phyloP scores from a whole-genome alignment of 2,888 invertebrate species.

The Glyphotaelius pellucidus region DNA sequence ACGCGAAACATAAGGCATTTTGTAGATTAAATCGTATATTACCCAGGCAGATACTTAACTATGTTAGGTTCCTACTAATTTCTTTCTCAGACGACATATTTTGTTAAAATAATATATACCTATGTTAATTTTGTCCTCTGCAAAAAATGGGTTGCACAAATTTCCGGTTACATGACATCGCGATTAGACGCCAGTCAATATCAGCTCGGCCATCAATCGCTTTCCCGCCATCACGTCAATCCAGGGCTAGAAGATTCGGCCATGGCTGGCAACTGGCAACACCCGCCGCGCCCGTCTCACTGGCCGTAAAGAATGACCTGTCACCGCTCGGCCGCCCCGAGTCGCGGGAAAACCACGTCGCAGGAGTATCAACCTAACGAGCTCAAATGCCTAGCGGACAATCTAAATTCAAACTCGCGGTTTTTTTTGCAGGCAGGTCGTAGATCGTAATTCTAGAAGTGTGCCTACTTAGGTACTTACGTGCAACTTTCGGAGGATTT shows the following conservation, averaged over 20 bases:
- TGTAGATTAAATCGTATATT: neutral
- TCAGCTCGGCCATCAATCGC: slow-evolving; percentile 50
- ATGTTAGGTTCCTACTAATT: neutral
- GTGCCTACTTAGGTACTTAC: no score
- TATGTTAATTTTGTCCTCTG: neutral
- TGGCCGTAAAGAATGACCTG: slow-evolving; percentile 52
- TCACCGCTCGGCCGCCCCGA: slow-evolving; percentile 28
- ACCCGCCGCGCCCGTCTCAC: neutral
- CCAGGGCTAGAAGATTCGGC: slow-evolving; percentile 16
- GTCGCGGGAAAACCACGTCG: slow-evolving; percentile 6
- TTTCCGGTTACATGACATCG: slow-evolving; percentile 27
- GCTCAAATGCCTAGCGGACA: slow-evolving; percentile 34
- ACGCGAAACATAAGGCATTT: neutral
- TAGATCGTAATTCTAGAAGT: neutral
- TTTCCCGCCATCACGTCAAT: slow-evolving; percentile 53
- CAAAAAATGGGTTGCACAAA: slow-evolving; percentile 5
- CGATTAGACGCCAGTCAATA: slow-evolving; percentile 43
- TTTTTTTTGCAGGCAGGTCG: neutral
- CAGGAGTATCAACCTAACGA: neutral
- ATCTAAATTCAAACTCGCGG: slow-evolving; percentile 29
- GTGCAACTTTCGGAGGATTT: no score
- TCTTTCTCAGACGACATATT: neutral
- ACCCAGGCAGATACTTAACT: neutral
- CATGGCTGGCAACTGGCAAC: slow-evolving; percentile 2
- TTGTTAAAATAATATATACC: neutral